Evolutionary conservation across 2,888 invertebrate species (phyloP).

Genomic region (Plagiodera versicolora): DNA sequence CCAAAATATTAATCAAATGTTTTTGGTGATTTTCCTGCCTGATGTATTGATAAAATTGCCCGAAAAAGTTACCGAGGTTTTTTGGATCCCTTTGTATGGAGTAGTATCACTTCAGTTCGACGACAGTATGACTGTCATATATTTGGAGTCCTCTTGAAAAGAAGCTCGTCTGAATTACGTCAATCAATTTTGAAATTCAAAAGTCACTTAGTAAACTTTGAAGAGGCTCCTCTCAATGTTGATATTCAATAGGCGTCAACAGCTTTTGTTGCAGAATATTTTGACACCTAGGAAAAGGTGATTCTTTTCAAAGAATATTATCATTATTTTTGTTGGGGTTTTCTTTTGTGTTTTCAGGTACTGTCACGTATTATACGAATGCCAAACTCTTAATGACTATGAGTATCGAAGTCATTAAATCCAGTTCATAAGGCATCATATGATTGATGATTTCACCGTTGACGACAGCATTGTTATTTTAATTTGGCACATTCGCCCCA

Average conservation of each 20-base stretch:
- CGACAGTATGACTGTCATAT: slow-evolving; percentile 26
- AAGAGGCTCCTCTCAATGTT: slow-evolving; percentile 29
- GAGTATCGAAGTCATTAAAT: slow-evolving; percentile 14
- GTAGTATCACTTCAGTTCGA: slow-evolving; percentile 11
- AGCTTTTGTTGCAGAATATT: slow-evolving; percentile 36
- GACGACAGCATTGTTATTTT: not conserved
- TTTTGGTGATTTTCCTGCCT: too few relatives aligned
- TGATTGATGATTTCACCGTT: not conserved
- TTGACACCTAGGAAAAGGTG: slow-evolving; percentile 36
- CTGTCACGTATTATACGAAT: slow-evolving; percentile 26
- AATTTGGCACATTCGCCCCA: not conserved
- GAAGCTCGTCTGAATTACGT: slow-evolving; percentile 34
- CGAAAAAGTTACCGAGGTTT: not conserved
- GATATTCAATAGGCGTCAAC: slow-evolving; percentile 35
- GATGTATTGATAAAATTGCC: too few relatives aligned
- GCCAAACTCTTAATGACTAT: slow-evolving; percentile 14
- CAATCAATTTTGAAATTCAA: slow-evolving; percentile 38
- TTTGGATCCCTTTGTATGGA: not conserved
- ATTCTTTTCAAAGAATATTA: slow-evolving; percentile 26
- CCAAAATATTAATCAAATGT: too few relatives aligned
- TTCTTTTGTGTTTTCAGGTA: slow-evolving; percentile 24
- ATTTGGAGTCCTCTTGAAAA: slow-evolving; percentile 25
- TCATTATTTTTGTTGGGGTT: slow-evolving; percentile 29
- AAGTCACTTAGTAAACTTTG: slow-evolving; percentile 40
- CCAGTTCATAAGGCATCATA: slow-evolving; percentile 1